Evolutionary conservation across 2,888 invertebrate species (phyloP), one percentile per base, ranked within the genome.

Genomic region (Lomographa bimaculata): DNA sequence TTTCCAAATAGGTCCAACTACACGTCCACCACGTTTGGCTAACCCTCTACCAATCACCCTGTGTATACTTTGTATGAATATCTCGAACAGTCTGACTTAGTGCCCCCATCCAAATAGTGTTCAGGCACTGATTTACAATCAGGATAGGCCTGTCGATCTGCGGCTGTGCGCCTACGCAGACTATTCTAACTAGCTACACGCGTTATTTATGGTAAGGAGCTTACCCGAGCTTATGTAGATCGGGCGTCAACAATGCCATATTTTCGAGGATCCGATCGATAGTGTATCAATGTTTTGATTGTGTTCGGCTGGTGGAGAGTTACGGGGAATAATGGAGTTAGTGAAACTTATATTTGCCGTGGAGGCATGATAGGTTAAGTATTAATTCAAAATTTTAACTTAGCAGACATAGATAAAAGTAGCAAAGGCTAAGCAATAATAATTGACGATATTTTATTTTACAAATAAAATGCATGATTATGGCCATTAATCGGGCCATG

Each of bases 161-260:
- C 61, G 64, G 68, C 71, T 54, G 58, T 71, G 75, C 84, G 81
- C 87, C 86, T 74, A 86, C 85, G 83, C 85, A 69, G 58, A 54
- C 76, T 76, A 79, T 85, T 79, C 84, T 79, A 78, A 79, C 82
- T 78, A 77, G 77, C 79, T 79, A 87, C 86, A 83, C 76, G 82
- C 71, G 84, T 89, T 87, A 89, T 89, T 87, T 89, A 89, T 89
- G 83, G 82, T 89, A 87, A 89, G 87, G 74, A 85, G 87, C 84
- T 87, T 85, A 79, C 67, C 62, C 67, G 71, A 85, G 87, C 85
- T 87, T 87, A 87, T 79, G 79, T 74, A 77, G 82, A 75, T 82
- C 67, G 67, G 68, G 78, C 80, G 82, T 81, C 86, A 85, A 86
- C 86, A 86, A 84, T 80, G 71, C 60, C 60, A 69, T 72, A 71